Conservation (phyloP, 2,113 vertebrate genomes). For the Astur gentilis region DNA sequence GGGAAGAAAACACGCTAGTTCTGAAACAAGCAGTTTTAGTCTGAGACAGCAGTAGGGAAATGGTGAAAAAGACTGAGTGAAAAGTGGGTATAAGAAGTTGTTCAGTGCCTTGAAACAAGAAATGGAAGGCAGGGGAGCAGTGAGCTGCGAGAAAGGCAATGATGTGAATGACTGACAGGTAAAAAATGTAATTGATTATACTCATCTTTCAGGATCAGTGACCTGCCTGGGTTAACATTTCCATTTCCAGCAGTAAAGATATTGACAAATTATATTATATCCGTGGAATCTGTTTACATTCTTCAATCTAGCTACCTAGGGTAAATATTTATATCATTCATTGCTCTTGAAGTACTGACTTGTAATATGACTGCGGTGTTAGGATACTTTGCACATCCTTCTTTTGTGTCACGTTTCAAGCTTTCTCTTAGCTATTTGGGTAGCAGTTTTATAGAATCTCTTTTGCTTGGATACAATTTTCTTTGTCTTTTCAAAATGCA, state of each 20-base stretch:
- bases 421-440: neutral
- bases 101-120: slow-evolving; percentile 5
- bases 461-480: neutral
- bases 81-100: neutral
- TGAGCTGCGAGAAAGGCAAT: neutral
- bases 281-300: slow-evolving; percentile 15
- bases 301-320: neutral
- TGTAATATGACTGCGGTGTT: neutral
- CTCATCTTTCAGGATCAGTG: slow-evolving; percentile 30
- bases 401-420: neutral
- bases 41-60: neutral
- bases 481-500: neutral
- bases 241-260: slow-evolving; percentile 26
- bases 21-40: neutral
- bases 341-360: neutral
- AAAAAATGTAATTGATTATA: slow-evolving; percentile 29
- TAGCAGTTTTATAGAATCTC: neutral
- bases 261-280: slow-evolving; percentile 25
- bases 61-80: neutral
- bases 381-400: neutral
- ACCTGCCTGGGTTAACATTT: slow-evolving; percentile 35
- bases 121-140: neutral
- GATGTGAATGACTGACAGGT: neutral
- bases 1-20: neutral
- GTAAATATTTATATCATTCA: slow-evolving; percentile 38